Evolutionary conservation across 2,888 invertebrate genomes (phyloP), one percentile per base, ranked within the genome.

Genomic region (Melangyna quadrimaculata): DNA sequence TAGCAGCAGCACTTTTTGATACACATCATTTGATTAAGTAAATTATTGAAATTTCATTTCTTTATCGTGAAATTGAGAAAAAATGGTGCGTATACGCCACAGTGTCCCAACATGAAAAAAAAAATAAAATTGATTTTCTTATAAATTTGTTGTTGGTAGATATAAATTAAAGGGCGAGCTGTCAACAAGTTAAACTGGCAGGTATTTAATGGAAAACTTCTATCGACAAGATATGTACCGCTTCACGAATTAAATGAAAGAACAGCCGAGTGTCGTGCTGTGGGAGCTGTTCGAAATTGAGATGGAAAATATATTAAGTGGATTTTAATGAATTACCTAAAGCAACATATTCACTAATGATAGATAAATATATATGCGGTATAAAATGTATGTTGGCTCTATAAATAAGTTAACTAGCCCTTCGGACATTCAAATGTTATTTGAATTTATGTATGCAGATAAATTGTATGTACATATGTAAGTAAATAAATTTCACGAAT

Each of bases 21-120:
- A 29, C 8, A 37, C 43, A 45, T 51, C 51, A 51, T 63, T 63
- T 40, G 40, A 63, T 40, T 27, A 43, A 43, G 43, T 27, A 12
- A 63, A 63, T 35, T 63, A 63, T 63, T 61, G 14, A 59, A 32
- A 57, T 57, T 57, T n/a, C 29, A 57, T 35, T 10, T 35, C 4
- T 55, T 1, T 3, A 29, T 22, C 4, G 3, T 63, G 17, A 29
- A 24, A 3, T 63, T 43, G 24, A 4, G 43, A 29, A 1, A 65
- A 37, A 59, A 59, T 17, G 40, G n/a, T 63, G 14, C 29, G 19
- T 45, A 45, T 65, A 65, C 65, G 65, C 65, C 65, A 0, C 32
- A 45, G 45, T 65, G 29, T 45, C 19, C 29, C 29, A 17, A 27
- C 5, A 61, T 24, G n/a, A 24, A 14, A 40, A 22, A 4, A 9